Conservation (phyloP, 2,113 vertebrate genomes). For the Actenoides hombroni region DNA sequence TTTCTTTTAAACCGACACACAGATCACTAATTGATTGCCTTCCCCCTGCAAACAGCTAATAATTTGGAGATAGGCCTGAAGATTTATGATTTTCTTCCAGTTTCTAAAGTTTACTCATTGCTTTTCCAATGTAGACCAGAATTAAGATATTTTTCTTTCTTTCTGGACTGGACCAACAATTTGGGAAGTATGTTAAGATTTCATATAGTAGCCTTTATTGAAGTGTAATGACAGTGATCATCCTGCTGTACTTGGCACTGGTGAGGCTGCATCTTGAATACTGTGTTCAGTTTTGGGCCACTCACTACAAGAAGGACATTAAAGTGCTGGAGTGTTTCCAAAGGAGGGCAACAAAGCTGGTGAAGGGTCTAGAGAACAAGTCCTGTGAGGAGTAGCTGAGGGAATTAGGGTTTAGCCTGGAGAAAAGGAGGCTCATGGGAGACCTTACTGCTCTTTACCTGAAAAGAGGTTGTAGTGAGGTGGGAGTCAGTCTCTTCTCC, state of each 20-base stretch:
- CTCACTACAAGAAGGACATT: neutral
- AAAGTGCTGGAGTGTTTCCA: neutral
- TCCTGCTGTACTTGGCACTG: neutral
- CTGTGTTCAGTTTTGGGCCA: too few species aligned
- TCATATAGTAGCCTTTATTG: neutral
- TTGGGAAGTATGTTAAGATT: neutral
- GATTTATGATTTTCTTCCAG: neutral
- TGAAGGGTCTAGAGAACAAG: neutral
- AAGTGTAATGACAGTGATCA: neutral
- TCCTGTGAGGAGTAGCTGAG: neutral
- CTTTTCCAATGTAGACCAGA: neutral
- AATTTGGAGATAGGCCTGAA: neutral
- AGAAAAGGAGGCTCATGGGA: neutral
- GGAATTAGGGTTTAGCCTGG: neutral
- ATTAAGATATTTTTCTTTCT: neutral
- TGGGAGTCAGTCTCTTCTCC: fast-evolving
- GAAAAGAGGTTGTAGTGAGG: neutral
- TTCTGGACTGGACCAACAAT: neutral
- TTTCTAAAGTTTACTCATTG: neutral
- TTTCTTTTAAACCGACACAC: neutral
- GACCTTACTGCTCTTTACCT: neutral
- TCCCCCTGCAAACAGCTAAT: neutral
- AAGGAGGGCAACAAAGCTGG: neutral
- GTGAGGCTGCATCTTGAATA: neutral
- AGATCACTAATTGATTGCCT: neutral